A percentile compares a stretch with the other conserved stretches of the same genome.
Evolutionary conservation across 2,113 vertebrate species (phyloP).

Genomic region (Centropristis striata): DNA sequence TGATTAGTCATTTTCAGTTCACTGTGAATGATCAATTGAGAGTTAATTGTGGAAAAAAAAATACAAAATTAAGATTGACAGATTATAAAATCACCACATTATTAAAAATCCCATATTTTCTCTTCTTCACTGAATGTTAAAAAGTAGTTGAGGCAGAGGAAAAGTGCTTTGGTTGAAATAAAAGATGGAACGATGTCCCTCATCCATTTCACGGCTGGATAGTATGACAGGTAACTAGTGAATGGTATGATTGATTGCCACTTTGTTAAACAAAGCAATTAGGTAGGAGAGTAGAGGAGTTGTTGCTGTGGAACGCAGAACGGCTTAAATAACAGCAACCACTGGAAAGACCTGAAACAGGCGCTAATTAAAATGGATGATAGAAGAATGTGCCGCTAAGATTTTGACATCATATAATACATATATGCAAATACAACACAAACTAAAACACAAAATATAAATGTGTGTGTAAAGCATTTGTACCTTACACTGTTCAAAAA

Average conservation of each 20-base stretch:
- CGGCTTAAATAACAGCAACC: constrained; percentile 71
- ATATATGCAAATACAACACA: constrained; percentile 8
- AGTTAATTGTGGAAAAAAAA: constrained; percentile 22
- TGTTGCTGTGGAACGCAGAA: constrained; percentile 61
- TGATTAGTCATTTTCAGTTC: constrained; percentile 33
- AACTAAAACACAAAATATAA: not conserved
- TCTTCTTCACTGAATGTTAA: constrained; percentile 59
- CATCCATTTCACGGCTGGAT: constrained; percentile 77
- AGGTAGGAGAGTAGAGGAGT: constrained; percentile 68
- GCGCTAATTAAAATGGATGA: constrained; percentile 79
- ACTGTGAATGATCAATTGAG: constrained; percentile 37
- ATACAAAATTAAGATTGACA: constrained; percentile 71
- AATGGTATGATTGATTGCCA: constrained; percentile 83
- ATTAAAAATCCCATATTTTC: constrained; percentile 46
- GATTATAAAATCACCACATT: constrained; percentile 52
- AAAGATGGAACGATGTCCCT: constrained; percentile 68
- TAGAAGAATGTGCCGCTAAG: constrained; percentile 29
- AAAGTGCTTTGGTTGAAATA: constrained; percentile 59
- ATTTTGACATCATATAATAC: constrained; percentile 31
- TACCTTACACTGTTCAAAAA: not conserved
- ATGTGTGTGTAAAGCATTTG: not conserved
- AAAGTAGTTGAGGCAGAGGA: constrained; percentile 34
- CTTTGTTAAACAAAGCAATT: constrained; percentile 86
- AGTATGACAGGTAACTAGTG: constrained; percentile 76
- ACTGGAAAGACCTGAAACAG: constrained; percentile 58